Evolutionary conservation across 2,888 invertebrate genomes (phyloP).

Genomic region (Brachynemurus nebulosus): DNA sequence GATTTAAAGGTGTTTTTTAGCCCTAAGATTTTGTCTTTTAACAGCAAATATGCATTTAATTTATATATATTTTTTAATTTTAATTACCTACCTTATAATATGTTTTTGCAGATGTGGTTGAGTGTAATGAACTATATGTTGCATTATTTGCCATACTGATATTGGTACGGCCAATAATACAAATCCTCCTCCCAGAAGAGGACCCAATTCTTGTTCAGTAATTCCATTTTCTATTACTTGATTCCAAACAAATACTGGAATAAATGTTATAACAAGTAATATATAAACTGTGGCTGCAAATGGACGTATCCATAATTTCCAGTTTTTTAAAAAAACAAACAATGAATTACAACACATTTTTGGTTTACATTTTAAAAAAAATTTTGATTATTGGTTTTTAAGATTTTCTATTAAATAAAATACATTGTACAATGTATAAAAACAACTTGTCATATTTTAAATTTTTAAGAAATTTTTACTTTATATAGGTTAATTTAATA

Average conservation of each 20-base stretch:
- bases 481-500: no score
- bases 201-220: conserved; percentile 62
- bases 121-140: conserved; percentile 86
- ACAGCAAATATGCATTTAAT: no score
- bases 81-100: conserved; percentile 60
- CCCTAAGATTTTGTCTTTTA: no score
- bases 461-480: no score
- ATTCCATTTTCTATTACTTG: conserved; percentile 69
- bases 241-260: conserved; percentile 68
- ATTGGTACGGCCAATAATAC: conserved; percentile 82
- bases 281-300: conserved; percentile 67
- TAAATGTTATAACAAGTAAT: conserved; percentile 65
- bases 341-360: conserved; percentile 26
- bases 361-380: conserved; percentile 1
- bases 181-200: conserved; percentile 80
- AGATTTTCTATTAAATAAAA: no score
- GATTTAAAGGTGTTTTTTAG: no score
- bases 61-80: conserved; percentile 1
- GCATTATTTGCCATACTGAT: conserved; percentile 88
- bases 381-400: no score
- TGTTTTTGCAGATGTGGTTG: conserved; percentile 86
- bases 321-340: conserved; percentile 32
- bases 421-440: no score
- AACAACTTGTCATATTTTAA: no score
- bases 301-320: conserved; percentile 87